Evolutionary conservation across 2,888 invertebrate species (phyloP).

Genomic region (Diarsia rubi): DNA sequence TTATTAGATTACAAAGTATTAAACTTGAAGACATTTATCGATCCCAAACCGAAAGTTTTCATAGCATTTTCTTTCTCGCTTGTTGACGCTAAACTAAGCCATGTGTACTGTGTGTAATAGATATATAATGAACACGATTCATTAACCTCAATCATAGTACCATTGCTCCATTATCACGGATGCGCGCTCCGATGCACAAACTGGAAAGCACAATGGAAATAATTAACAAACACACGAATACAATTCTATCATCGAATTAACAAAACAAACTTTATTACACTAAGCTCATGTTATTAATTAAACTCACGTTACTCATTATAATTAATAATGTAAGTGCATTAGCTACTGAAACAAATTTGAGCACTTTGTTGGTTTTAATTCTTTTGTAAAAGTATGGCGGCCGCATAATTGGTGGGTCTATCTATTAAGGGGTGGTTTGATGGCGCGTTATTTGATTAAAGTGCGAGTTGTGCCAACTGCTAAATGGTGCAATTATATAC

Average conservation of each 20-base stretch:
- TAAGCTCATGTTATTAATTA: conserved; percentile 48
- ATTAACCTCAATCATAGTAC: conserved; percentile 10
- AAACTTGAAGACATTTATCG: background rate
- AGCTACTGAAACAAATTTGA: conserved; percentile 56
- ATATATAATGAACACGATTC: conserved; percentile 5
- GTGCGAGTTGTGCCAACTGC: conserved; percentile 55
- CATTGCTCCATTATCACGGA: conserved; percentile 21
- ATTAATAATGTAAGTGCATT: conserved; percentile 50
- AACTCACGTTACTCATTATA: conserved; percentile 45
- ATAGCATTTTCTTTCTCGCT: background rate
- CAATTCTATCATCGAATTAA: conserved; percentile 40
- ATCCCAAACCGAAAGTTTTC: background rate
- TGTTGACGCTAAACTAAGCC: background rate
- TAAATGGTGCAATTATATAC: conserved; percentile 66
- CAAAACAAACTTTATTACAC: conserved; percentile 38
- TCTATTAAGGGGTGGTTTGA: conserved; percentile 47
- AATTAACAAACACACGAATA: conserved; percentile 38
- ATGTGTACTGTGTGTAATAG: background rate
- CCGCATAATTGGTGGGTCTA: conserved; percentile 44
- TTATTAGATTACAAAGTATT: background rate
- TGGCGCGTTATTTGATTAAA: conserved; percentile 64
- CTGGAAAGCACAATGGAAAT: conserved; percentile 29
- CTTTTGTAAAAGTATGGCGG: conserved; percentile 35
- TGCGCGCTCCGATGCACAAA: conserved; percentile 26
- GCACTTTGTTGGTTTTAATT: conserved; percentile 47